Evolutionary conservation across 2,888 invertebrate genomes (phyloP).

Genomic region (Limenitis camilla): DNA sequence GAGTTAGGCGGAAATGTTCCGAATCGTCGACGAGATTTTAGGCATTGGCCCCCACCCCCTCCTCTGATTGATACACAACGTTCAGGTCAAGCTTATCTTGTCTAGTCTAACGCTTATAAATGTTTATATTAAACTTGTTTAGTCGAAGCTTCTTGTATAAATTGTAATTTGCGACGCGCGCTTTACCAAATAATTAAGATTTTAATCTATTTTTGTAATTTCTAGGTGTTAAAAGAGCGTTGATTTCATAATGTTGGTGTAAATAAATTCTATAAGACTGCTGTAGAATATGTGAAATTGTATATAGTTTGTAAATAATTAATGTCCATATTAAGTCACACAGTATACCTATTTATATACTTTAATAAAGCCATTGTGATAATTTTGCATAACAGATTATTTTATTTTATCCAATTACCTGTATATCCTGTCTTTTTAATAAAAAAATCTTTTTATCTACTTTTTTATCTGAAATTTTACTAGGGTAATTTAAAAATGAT

Average conservation of each 20-base stretch:
- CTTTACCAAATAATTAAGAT: conserved; percentile 72
- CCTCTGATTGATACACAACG: conserved; percentile 61
- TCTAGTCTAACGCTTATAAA: conserved; percentile 61
- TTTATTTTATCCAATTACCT: conserved; percentile 38
- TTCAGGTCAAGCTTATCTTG: conserved; percentile 68
- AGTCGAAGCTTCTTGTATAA: conserved; percentile 68
- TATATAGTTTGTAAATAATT: conserved; percentile 64
- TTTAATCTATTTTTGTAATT: conserved; percentile 71
- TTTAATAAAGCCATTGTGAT: conserved; percentile 76
- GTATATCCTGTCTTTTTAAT: background rate
- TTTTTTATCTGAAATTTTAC: too few relatives aligned
- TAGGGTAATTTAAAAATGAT: too few relatives aligned
- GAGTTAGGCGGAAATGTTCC: conserved; percentile 76
- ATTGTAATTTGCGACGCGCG: conserved; percentile 62
- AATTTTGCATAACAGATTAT: conserved; percentile 54
- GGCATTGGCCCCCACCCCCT: conserved; percentile 67
- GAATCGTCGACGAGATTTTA: conserved; percentile 59
- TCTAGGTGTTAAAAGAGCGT: conserved; percentile 60
- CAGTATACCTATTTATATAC: conserved; percentile 74
- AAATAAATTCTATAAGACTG: conserved; percentile 75
- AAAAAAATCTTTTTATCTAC: background rate
- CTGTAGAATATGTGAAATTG: conserved; percentile 72
- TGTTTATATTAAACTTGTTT: conserved; percentile 44
- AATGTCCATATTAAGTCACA: conserved; percentile 71
- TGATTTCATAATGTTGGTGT: conserved; percentile 60